phyloP scores from a whole-genome alignment of 2,888 invertebrate species.

The Eucera pruinosa region DNA sequence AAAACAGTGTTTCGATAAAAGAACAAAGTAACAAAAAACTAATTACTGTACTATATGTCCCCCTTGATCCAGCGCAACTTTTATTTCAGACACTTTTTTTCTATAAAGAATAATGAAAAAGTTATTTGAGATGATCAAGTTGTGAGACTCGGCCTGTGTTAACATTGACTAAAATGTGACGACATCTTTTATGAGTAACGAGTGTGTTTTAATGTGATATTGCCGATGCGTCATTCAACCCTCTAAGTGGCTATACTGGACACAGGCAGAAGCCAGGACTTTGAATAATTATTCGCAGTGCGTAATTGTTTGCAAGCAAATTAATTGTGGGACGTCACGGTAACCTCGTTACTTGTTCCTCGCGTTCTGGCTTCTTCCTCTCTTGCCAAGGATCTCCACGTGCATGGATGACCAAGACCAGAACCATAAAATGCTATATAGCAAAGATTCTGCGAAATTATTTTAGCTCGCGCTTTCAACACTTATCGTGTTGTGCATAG shows the following conservation, averaged over 20 bases:
- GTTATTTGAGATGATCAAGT: too few relatives aligned
- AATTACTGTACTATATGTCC: too few relatives aligned
- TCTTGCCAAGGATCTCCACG: conserved; percentile 42
- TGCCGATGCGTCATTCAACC: conserved; percentile 21
- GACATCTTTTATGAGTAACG: background rate
- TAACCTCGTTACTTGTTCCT: conserved; percentile 77
- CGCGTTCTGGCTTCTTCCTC: conserved; percentile 38
- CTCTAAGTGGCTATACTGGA: conserved; percentile 38
- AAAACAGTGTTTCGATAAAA: too few relatives aligned
- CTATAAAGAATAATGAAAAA: too few relatives aligned
- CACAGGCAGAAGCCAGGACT: conserved; percentile 39
- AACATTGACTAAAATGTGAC: background rate
- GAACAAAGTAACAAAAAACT: too few relatives aligned
- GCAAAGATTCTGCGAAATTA: conserved; percentile 39
- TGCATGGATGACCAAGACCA: conserved; percentile 20
- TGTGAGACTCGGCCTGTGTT: too few relatives aligned
- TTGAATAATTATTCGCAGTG: conserved; percentile 69
- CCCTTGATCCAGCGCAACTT: too few relatives aligned
- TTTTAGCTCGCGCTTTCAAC: conserved; percentile 31
- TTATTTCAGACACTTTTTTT: too few relatives aligned
- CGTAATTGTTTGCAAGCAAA: conserved; percentile 72
- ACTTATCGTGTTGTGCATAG: conserved; percentile 29
- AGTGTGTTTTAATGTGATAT: conserved; percentile 23
- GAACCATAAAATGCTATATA: conserved; percentile 43
- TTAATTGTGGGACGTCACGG: conserved; percentile 77